Evolutionary conservation across 2,888 invertebrate species (phyloP).

Genomic region (Andrena bucephala): DNA sequence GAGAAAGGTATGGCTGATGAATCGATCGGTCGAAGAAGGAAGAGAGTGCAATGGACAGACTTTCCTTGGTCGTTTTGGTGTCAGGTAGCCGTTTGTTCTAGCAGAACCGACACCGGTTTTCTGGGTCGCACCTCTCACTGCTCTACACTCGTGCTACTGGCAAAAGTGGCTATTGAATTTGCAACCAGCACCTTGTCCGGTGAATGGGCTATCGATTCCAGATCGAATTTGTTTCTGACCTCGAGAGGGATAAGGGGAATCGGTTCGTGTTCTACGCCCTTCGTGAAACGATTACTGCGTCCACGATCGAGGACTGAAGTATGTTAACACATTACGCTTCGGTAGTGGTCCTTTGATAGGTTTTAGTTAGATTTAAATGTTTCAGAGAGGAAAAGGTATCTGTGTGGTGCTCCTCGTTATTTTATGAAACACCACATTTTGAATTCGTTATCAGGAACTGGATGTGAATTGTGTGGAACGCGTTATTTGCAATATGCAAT

Average conservation of each 20-base stretch:
- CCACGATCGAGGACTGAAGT: neutral
- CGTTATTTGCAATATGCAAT: too few species aligned
- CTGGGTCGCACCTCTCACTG: conserved; percentile 78
- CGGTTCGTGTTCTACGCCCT: conserved; percentile 29
- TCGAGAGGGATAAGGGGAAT: conserved; percentile 53
- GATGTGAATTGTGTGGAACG: too few species aligned
- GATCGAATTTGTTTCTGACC: conserved; percentile 62
- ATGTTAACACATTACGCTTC: neutral
- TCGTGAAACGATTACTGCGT: conserved; percentile 16
- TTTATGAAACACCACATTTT: too few species aligned
- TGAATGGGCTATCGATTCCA: conserved; percentile 64
- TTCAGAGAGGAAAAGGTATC: neutral
- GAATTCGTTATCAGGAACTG: neutral
- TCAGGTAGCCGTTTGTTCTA: conserved; percentile 65
- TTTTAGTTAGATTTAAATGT: neutral
- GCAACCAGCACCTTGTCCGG: conserved; percentile 52
- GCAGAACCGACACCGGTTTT: conserved; percentile 61
- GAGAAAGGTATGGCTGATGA: conserved; percentile 42
- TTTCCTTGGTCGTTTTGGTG: conserved; percentile 71
- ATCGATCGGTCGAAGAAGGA: conserved; percentile 40
- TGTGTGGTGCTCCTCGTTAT: too few species aligned
- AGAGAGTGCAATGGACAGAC: conserved; percentile 62
- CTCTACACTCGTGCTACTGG: conserved; percentile 64
- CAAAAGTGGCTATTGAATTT: conserved; percentile 71
- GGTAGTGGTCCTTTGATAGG: neutral